A percentile compares a stretch with the other conserved stretches of the same genome.
Conservation (phyloP, 2,888 invertebrate species). For the Caenorhabditis afra region DNA sequence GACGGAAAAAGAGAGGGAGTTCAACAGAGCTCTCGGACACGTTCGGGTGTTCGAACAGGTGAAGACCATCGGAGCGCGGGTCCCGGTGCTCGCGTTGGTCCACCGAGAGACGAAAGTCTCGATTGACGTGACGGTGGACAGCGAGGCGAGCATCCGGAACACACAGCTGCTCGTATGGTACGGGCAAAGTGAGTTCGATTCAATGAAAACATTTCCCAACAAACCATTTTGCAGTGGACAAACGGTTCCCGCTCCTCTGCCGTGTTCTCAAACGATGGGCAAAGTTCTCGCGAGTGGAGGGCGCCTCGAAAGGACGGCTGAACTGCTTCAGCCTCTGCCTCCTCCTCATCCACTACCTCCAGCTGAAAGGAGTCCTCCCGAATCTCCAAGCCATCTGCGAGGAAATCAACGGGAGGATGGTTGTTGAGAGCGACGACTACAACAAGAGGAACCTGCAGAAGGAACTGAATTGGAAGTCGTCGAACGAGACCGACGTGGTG, state of each 20-base stretch:
- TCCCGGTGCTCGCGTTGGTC: no score
- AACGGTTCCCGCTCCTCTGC: conserved; percentile 10
- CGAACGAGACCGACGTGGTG: conserved; percentile 1
- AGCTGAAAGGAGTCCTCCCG: background rate
- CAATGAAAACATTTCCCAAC: no score
- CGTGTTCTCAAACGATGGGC: conserved; percentile 28
- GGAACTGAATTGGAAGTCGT: background rate
- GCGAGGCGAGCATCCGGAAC: conserved; percentile 21
- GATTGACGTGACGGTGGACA: no score
- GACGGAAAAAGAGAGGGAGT: no score
- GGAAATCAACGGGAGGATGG: conserved; percentile 7
- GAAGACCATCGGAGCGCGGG: no score
- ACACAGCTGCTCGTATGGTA: conserved; percentile 29
- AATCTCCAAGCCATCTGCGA: conserved; percentile 25
- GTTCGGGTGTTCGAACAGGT: no score
- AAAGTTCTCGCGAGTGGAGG: background rate
- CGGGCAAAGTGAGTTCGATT: conserved; percentile 21
- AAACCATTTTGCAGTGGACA: conserved; percentile 25
- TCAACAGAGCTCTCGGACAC: no score
- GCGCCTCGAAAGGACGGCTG: background rate
- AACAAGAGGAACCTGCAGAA: background rate
- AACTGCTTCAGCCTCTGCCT: conserved; percentile 27
- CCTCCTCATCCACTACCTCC: conserved; percentile 6
- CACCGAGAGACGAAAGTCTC: no score
- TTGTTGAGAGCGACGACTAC: conserved; percentile 14